phyloP scores from a whole-genome alignment of 2,113 vertebrate genomes.

The Delphinus delphis region DNA sequence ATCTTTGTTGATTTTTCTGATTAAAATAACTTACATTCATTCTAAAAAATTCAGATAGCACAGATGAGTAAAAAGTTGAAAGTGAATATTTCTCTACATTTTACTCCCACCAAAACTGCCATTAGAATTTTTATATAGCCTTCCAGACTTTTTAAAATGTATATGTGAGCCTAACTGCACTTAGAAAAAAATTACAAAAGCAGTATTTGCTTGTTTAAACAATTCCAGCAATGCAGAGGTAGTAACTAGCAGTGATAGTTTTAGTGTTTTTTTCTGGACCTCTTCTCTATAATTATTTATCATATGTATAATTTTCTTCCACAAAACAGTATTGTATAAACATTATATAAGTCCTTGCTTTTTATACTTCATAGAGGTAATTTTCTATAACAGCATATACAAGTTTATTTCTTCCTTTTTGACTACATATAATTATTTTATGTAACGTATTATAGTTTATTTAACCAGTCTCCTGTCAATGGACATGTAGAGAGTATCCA shows the following conservation, averaged over 20 bases:
- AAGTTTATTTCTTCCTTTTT: constrained; percentile 1
- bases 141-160: constrained; percentile 6
- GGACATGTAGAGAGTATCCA: not conserved
- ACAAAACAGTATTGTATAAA: not conserved
- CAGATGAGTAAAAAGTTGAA: not conserved
- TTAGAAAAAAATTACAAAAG: not conserved
- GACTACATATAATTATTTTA: not conserved
- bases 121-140: not conserved
- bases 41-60: not conserved
- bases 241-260: not conserved
- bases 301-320: not conserved
- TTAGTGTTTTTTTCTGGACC: not conserved
- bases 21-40: constrained; percentile 22
- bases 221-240: not conserved
- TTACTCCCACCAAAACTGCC: not conserved
- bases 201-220: not conserved
- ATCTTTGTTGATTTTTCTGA: constrained; percentile 14
- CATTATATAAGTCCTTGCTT: not conserved
- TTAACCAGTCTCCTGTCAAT: not conserved
- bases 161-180: not conserved
- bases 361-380: not conserved
- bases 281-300: not conserved
- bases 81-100: not conserved
- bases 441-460: not conserved
- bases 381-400: not conserved